phyloP scores from a whole-genome alignment of 2,888 invertebrate genomes.

The Drosophila differens region DNA sequence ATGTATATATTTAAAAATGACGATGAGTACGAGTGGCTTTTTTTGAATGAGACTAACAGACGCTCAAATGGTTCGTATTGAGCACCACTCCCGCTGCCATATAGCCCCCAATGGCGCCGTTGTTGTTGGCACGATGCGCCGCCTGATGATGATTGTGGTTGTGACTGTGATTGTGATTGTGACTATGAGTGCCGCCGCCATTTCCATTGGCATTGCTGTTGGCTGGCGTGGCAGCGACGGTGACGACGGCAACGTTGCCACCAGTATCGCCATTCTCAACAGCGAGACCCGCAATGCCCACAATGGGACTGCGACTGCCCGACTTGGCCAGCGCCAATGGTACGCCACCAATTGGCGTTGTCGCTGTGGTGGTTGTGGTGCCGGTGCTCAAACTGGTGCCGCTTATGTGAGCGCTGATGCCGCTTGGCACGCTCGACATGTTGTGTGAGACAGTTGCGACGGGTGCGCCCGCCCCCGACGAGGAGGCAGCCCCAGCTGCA shows the following conservation, averaged over 20 bases:
- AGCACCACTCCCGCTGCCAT: conserved; percentile 85
- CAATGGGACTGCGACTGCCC: conserved; percentile 66
- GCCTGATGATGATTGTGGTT: conserved; percentile 46
- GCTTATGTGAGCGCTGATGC: conserved; percentile 84
- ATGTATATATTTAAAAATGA: neutral
- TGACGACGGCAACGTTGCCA: conserved; percentile 17
- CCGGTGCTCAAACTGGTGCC: conserved; percentile 83
- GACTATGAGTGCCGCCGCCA: conserved; percentile 10
- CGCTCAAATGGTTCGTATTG: conserved; percentile 84
- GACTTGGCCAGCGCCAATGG: conserved; percentile 55
- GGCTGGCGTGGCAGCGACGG: conserved; percentile 45
- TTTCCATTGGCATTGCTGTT: conserved; percentile 27
- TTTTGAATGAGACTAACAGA: conserved; percentile 77
- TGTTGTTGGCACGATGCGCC: conserved; percentile 64
- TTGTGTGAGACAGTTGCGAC: conserved; percentile 17
- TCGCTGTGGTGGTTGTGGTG: conserved; percentile 78
- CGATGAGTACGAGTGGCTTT: conserved; percentile 20
- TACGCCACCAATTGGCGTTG: conserved; percentile 74
- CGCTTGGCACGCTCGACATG: conserved; percentile 83
- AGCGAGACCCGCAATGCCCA: conserved; percentile 56
- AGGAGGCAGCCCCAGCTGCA: conserved; percentile 9
- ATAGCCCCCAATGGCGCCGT: conserved; percentile 78
- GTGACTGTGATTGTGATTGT: conserved; percentile 43
- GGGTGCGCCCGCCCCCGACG: neutral
- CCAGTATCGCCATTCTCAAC: conserved; percentile 48